Base-by-base conservation (phyloP, 2,888 invertebrate species). In the Cryptus armator region DNA sequence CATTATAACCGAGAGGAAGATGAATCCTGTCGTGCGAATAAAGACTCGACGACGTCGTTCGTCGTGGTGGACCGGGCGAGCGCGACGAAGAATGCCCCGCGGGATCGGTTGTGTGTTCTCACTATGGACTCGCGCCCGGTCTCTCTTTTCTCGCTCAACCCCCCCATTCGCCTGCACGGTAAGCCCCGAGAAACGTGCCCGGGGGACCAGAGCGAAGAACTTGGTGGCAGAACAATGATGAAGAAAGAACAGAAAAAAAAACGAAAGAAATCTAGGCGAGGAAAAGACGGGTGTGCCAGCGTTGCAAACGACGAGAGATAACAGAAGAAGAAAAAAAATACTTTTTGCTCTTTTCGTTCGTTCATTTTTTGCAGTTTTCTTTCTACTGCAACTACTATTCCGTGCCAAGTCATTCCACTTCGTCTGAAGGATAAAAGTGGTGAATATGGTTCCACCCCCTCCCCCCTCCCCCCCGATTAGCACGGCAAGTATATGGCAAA, bases 241-340 rank as follows among this genome's bases (percentile, higher is more conserved):
- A 82, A 83, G 77, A 77, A 86, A 81, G 81, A 75, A 68, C 80
- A 64, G 46, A 53, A 29, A 79, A n/a, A 64, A 74, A 76, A 70
- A 43, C 24, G 32, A 67, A 76, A 67, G 53, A 53, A 66, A 66
- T 51, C 43, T 64, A 64, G 66, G 75, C 75, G 53, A 75, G 59
- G 59, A 76, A 67, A 70, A 76, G 72, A 59, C 72, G 72, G 76
- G 84, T 56, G 19, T 84, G 84, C 83, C 86, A 88, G 88, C 87
- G 79, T 24, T 56, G 82, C 87, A 77, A 81, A 86, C 78, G 82
- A 62, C 80, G 62, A 24, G 64, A 43, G 59, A 56, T 56, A 56
- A 56, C n/a, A 51, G 16, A 75, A 56, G 83, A 66, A 62, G 62
- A 81, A 62, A 82, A 81, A 86, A 80, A 81, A 78, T 44, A 64